Percentiles rank a stretch among this genome's conserved stretches.
phyloP scores from a whole-genome alignment of 2,797 vertebrate species.

The Manis pentadactyla region DNA sequence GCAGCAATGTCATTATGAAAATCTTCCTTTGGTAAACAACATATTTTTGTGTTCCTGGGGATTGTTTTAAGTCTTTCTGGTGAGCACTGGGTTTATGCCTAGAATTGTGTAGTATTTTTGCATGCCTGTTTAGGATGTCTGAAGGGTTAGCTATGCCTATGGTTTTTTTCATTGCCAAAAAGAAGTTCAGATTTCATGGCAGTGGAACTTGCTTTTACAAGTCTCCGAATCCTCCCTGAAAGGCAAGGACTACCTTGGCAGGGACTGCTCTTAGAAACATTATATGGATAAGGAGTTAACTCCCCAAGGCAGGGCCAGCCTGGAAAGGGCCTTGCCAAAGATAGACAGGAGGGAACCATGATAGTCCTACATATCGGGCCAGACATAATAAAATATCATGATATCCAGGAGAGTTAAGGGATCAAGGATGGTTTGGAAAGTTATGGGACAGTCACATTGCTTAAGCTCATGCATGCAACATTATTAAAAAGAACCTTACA shows the following conservation, averaged over 20 bases:
- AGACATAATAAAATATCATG: not conserved
- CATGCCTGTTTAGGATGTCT: conserved; percentile 26
- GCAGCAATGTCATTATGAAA: not conserved
- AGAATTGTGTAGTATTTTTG: conserved; percentile 6
- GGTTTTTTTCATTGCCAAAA: conserved; percentile 16
- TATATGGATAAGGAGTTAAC: not conserved
- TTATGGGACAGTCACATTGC: accelerated
- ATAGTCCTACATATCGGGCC: accelerated
- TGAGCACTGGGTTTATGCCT: not conserved
- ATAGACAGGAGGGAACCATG: not conserved
- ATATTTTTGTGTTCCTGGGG: not conserved
- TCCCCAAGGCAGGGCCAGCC: not conserved
- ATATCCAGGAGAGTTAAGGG: not conserved
- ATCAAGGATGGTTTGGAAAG: not conserved
- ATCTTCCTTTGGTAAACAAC: conserved; percentile 28
- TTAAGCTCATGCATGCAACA: accelerated
- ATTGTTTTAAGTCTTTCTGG: conserved; percentile 50
- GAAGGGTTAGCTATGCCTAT: conserved; percentile 22
- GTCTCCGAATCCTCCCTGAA: not conserved
- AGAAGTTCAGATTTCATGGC: not conserved
- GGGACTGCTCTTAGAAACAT: not conserved
- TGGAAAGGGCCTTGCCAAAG: not conserved
- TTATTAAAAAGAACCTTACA: not conserved
- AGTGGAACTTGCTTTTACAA: not conserved
- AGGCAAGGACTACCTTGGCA: not conserved